phyloP scores from a whole-genome alignment of 2,888 invertebrate genomes.

The Archips xylosteana region DNA sequence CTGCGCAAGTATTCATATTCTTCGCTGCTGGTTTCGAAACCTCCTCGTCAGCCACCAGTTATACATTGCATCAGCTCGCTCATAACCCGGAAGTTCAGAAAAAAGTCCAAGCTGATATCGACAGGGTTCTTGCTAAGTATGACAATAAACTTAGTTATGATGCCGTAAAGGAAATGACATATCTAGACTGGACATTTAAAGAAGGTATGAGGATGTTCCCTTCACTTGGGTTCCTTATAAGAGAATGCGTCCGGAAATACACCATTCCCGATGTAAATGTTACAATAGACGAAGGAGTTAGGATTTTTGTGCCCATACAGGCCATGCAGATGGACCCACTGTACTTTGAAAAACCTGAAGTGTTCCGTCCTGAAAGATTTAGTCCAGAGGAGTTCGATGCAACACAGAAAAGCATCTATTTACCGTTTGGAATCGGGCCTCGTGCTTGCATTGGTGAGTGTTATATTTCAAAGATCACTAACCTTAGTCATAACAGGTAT shows the following conservation, averaged over 20 bases:
- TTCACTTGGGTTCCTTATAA: conserved; percentile 55
- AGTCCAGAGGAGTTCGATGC: conserved; percentile 40
- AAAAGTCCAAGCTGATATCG: conserved; percentile 62
- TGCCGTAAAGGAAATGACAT: conserved; percentile 67
- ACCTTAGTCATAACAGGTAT: background rate
- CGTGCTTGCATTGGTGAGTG: conserved; percentile 66
- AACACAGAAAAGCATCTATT: conserved; percentile 53
- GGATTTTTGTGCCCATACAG: conserved; percentile 30
- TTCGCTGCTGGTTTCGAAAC: conserved; percentile 80
- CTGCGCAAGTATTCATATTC: conserved; percentile 69
- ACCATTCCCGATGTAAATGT: conserved; percentile 56
- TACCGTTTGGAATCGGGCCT: conserved; percentile 68
- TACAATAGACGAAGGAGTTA: conserved; percentile 46
- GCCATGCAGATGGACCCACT: conserved; percentile 45
- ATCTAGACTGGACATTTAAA: conserved; percentile 64
- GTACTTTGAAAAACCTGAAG: conserved; percentile 45
- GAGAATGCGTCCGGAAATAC: conserved; percentile 54
- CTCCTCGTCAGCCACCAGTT: conserved; percentile 74
- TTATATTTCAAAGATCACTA: background rate
- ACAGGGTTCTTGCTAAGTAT: conserved; percentile 57
- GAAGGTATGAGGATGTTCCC: conserved; percentile 70
- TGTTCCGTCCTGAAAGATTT: conserved; percentile 45
- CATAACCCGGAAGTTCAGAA: conserved; percentile 61
- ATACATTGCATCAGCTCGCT: conserved; percentile 68
- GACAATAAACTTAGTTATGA: conserved; percentile 64